Conservation (phyloP, 64 coral and sea anemone genomes). For the Pocillopora verrucosa region DNA sequence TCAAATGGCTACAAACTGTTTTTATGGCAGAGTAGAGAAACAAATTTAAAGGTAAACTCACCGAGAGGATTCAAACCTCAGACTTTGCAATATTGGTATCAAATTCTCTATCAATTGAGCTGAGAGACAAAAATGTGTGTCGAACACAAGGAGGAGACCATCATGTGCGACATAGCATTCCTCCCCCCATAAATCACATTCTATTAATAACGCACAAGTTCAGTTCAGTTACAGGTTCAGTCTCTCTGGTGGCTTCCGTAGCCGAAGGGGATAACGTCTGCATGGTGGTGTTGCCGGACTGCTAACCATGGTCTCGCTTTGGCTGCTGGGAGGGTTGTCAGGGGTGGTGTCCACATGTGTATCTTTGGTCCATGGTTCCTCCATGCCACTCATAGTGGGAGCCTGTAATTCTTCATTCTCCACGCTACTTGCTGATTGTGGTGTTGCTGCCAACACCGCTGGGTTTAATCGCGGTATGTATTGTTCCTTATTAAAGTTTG, state of each 20-base stretch:
- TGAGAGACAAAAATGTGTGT: no score
- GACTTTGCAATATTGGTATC: no score
- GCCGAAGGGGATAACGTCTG: conserved; percentile 34
- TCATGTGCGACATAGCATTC: not conserved
- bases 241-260: conserved; percentile 28
- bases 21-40: no score
- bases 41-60: no score
- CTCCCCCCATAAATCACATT: not conserved
- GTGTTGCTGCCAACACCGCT: not conserved
- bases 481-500: no score
- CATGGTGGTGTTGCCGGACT: conserved; percentile 27
- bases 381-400: not conserved
- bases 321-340: not conserved
- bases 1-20: no score
- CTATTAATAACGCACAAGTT: not conserved
- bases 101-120: no score
- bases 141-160: no score
- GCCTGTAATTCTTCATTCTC: not conserved
- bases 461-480: not conserved
- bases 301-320: not conserved
- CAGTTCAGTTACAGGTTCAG: conserved; percentile 40
- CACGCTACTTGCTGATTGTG: not conserved
- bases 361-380: not conserved
- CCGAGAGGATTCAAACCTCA: no score
- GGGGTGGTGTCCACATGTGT: not conserved